These are phyloP conservation scores for Pelagia noctiluca DNA, from an alignment of 30 jellyfish, hydroid and myxozoan species.

Conservation along the genomic window DNA sequence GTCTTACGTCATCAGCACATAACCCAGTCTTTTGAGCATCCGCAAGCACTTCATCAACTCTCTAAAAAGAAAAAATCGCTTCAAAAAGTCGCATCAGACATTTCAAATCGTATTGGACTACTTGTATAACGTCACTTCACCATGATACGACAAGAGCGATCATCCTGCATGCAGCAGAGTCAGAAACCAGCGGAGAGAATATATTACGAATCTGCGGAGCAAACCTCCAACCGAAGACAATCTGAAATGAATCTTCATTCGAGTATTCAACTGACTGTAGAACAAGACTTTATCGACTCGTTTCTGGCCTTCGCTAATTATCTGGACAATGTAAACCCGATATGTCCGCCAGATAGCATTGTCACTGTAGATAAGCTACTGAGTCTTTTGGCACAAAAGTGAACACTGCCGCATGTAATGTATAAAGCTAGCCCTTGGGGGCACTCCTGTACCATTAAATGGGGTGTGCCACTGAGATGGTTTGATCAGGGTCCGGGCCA, in stretches of 20 bases:
- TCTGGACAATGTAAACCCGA: constrained; percentile 78
- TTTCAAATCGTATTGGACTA: too few species aligned
- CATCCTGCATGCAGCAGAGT: constrained; percentile 24
- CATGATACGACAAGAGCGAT: constrained; percentile 51
- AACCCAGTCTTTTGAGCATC: too few species aligned
- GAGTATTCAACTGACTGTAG: constrained; percentile 29
- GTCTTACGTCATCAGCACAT: too few species aligned
- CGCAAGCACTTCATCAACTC: too few species aligned
- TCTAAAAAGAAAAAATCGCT: too few species aligned
- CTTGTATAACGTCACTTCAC: not conserved
- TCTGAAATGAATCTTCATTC: not conserved
- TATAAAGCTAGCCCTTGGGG: not conserved
- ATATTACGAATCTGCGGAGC: constrained; percentile 19
- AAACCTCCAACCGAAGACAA: constrained; percentile 22
- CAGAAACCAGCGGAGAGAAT: constrained; percentile 27
- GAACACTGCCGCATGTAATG: not conserved
- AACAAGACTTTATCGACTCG: constrained; percentile 57
- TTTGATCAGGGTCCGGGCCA: not conserved
- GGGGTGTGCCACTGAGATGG: not conserved
- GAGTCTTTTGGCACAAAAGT: constrained; percentile 48
- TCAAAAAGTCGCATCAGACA: too few species aligned
- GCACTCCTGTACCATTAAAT: not conserved
- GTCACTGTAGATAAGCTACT: constrained; percentile 72
- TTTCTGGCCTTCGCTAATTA: constrained; percentile 67
- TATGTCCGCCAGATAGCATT: constrained; percentile 65